phyloP scores from a whole-genome alignment of 2,797 vertebrate genomes.

The Nyctalus aviator region DNA sequence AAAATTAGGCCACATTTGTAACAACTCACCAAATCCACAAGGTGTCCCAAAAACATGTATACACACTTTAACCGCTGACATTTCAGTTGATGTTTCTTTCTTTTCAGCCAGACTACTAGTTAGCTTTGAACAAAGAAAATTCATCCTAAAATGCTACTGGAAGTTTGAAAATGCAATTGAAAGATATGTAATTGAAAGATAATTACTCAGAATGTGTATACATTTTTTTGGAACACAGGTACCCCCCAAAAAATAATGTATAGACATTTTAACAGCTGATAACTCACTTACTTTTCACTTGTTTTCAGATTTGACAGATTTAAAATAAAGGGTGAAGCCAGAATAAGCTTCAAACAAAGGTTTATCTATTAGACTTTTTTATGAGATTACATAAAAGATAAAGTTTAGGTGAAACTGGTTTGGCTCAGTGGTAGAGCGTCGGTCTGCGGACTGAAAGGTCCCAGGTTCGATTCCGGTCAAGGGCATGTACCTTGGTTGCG shows the following conservation, averaged over 20 bases:
- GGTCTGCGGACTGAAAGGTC: no score
- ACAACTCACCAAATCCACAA: background rate
- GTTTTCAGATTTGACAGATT: background rate
- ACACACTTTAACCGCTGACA: background rate
- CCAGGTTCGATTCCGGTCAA: no score
- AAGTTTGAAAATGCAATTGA: background rate
- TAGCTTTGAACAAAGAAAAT: background rate
- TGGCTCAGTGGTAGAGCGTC: no score
- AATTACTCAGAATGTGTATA: background rate
- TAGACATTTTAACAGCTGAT: background rate
- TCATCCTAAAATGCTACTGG: background rate
- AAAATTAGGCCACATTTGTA: conserved; percentile 46
- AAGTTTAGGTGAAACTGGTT: background rate
- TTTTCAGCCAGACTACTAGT: background rate
- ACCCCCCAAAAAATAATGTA: background rate
- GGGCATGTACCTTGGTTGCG: no score
- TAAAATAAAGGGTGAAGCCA: background rate
- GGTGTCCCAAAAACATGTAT: background rate
- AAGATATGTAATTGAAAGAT: background rate
- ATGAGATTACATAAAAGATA: background rate
- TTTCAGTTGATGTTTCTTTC: background rate
- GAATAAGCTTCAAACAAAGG: background rate
- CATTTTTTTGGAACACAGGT: background rate
- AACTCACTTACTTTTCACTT: background rate
- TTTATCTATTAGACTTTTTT: background rate